Conservation (phyloP, 2,113 vertebrate species). For the Neodon shergylaensis region DNA sequence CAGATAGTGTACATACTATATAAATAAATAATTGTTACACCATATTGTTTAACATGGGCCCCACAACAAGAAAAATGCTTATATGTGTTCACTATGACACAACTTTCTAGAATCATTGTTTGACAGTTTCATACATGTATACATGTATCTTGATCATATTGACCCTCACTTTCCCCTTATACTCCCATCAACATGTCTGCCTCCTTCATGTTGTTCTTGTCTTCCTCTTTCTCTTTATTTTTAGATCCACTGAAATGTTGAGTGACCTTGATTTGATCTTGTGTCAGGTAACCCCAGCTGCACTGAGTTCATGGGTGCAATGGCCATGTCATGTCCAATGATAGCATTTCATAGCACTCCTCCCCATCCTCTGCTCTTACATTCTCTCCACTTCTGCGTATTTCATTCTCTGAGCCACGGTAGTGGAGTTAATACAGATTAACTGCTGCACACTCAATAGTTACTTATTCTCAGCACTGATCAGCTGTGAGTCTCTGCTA, state of each 20-base stretch:
- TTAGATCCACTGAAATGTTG: background rate
- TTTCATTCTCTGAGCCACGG: background rate
- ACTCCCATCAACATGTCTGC: background rate
- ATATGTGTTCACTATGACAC: background rate
- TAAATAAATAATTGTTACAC: too few species aligned
- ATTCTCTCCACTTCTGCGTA: background rate
- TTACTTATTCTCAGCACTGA: background rate
- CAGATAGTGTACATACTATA: rapidly evolving
- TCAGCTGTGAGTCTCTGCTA: background rate
- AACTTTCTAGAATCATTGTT: too few species aligned
- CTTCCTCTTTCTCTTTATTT: background rate
- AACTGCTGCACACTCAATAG: background rate
- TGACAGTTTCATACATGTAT: background rate
- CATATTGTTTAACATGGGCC: background rate
- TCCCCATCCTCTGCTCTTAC: background rate
- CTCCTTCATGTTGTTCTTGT: background rate
- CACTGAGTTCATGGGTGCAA: background rate
- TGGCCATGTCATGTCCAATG: too few species aligned
- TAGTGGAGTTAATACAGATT: background rate
- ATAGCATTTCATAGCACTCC: too few species aligned
- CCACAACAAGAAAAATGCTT: background rate
- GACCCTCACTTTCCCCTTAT: background rate
- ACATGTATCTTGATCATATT: background rate
- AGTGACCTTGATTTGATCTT: background rate
- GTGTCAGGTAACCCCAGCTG: background rate